Percentiles rank a stretch among this genome's conserved stretches.
phyloP scores from a whole-genome alignment of 2,797 vertebrate genomes.

The Etheostoma perlongum region DNA sequence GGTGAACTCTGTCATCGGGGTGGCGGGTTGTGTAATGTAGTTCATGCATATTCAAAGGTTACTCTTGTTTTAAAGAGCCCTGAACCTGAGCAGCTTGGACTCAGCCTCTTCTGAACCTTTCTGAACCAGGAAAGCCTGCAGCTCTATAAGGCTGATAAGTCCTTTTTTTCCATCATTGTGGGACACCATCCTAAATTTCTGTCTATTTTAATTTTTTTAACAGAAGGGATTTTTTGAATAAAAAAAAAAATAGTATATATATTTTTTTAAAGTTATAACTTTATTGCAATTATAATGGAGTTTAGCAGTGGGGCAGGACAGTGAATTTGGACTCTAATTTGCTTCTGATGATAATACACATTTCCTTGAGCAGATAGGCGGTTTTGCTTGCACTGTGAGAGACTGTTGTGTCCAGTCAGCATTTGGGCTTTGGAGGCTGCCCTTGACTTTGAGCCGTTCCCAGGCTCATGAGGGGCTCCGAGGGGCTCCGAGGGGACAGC shows the following conservation, averaged over 20 bases:
- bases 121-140: conserved; percentile 1
- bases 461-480: conserved; percentile 66
- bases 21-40: conserved; percentile 35
- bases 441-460: conserved; percentile 83
- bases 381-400: conserved; percentile 4
- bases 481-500: conserved; percentile 70
- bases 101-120: conserved; percentile 20
- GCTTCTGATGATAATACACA: conserved; percentile 11
- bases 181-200: neutral
- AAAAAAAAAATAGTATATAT: no score
- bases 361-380: conserved; percentile 7
- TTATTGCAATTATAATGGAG: conserved; percentile 9
- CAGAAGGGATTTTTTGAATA: neutral
- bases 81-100: conserved; percentile 17
- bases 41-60: conserved; percentile 52
- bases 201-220: neutral
- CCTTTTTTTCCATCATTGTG: neutral
- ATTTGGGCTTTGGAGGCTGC: conserved; percentile 41
- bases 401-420: conserved; percentile 58
- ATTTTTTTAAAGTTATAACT: neutral
- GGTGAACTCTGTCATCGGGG: conserved; percentile 67
- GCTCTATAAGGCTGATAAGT: neutral
- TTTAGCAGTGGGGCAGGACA: neutral
- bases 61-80: conserved; percentile 25
- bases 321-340: conserved; percentile 1